Evolutionary conservation across 2,797 vertebrate genomes (phyloP), one percentile per base, ranked within the genome.

Genomic region (Acestrorhynchus altus): DNA sequence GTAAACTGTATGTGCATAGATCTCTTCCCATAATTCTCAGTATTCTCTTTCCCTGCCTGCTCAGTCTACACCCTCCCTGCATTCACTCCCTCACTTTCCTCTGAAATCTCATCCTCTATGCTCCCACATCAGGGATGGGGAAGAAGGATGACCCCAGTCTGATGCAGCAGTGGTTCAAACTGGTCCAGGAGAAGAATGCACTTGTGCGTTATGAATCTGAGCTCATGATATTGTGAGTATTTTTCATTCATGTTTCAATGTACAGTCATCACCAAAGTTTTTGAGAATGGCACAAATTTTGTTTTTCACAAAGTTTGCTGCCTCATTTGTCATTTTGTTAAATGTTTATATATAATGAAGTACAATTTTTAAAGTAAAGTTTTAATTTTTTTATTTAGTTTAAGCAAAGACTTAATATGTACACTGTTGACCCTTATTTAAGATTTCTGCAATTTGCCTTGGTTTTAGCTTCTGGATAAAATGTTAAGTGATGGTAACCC

Each of bases 81-180:
- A 68, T 13, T 59, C 46, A 22, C 42, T 52, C 20, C 74, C 28
- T 78, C 1, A 74, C 68, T 26, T 9, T 56, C n/a, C 51, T 68
- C 24, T 12, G 20, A 18, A 4, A 0, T n/a, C 18, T 24, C 12
- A 1, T 46, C 28, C 10, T 49, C 28, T 6, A 15, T n/a, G 7
- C n/a, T 31, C 31, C 22, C 52, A 46, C 74, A 84, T 78, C 83
- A 98, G 97, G 96, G 75, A 95, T 97, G 91, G 94, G 96, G 39
- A 95, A 94, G 87, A 94, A 96, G 85, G 97, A 98, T 9, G 94
- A 95, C 81, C 94, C 94, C 12, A 94, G 92, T 76, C 93, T 99
- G 87, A 99, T 99, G 98, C 96, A 97, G 87, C 96, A 96, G 85
- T 99, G 97, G 98, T 98, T 99, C 92, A 95, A 95, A 75, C 84